Percentiles rank a stretch among this genome's conserved stretches.
Conservation (phyloP, 1,140 invertebrate genomes). For the Oryctes rhinoceros region DNA sequence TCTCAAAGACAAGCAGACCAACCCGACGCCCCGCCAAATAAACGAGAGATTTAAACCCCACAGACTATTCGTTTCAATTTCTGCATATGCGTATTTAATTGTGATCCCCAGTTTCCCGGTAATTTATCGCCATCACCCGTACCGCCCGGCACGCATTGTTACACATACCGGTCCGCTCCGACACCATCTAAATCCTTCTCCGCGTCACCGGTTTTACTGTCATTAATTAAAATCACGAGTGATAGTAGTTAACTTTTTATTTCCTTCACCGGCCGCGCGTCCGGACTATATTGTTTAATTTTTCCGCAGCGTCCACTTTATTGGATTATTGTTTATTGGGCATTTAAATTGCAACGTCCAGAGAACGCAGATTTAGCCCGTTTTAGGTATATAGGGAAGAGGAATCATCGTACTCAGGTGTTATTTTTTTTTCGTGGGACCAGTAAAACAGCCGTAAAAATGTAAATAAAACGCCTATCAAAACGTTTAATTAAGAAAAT, state of each 20-base stretch:
- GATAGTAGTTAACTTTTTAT: conserved; percentile 52
- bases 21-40: background rate
- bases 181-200: conserved; percentile 45
- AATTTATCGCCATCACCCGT: conserved; percentile 49
- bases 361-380: background rate
- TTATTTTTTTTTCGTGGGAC: background rate
- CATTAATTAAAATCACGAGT: conserved; percentile 55
- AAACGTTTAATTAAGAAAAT: conserved; percentile 10
- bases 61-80: conserved; percentile 50
- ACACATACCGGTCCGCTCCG: conserved; percentile 33
- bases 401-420: conserved; percentile 3
- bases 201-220: conserved; percentile 50
- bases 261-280: conserved; percentile 41
- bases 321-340: conserved; percentile 41
- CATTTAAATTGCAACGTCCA: conserved; percentile 22
- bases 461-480: background rate
- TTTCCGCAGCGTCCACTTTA: conserved; percentile 39
- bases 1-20: background rate
- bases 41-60: conserved; percentile 44
- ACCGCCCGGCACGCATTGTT: conserved; percentile 45
- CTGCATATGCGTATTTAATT: conserved; percentile 57
- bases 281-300: conserved; percentile 40
- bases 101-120: conserved; percentile 46
- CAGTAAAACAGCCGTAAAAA: conserved; percentile 13
- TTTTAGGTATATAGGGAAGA: background rate